Base-by-base conservation (phyloP, 2,888 invertebrate genomes). In the Stratiomys singularior region DNA sequence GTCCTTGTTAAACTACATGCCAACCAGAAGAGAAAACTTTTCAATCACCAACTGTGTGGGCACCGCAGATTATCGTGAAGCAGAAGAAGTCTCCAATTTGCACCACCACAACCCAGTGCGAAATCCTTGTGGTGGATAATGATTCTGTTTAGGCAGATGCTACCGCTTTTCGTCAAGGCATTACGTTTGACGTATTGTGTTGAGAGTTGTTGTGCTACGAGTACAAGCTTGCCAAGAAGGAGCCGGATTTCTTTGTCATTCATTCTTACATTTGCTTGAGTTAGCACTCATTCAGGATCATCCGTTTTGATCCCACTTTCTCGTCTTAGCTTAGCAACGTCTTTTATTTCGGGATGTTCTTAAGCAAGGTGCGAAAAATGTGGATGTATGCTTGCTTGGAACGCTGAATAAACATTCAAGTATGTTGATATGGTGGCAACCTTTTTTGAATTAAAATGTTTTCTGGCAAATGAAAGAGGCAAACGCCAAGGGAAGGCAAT, bases 91-190 rank as follows among this genome's bases (percentile, higher is more conserved):
- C 37, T 37, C 37, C 37, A 3, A 37, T 5, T 37, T 37, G n/a
- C n/a, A n/a, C n/a, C n/a, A n/a, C n/a, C n/a, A n/a, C n/a, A n/a
- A n/a, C n/a, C n/a, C n/a, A 5, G 37, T 9, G 15, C 18, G 0
- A 52, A 13, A 64, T 7, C 18, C 18, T 64, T 1, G 18, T 64
- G 30, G 64, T 30, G 30, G 30, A 64, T n/a, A 66, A 66, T n/a
- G 66, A 4, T 47, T 69, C 47, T 46, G 69, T 69, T 69, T 1
- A 9, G n/a, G 47, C 69, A 69, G 69, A 69, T 69, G 47, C 23
- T 47, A 30, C 23, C 69, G 27, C 21, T 30, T 46, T 46, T 60
- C 52, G 66, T 47, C 47, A 69, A 69, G 23, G 23, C 1, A 44
- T 37, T 37, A 37, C 37, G 37, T n/a, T 52, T 52, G n/a, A 52